Percentiles rank a stretch among this genome's conserved stretches.
These are phyloP conservation scores for Nothobranchius furzeri DNA, from an alignment of 2,113 vertebrate species.

Conservation along the genomic window DNA sequence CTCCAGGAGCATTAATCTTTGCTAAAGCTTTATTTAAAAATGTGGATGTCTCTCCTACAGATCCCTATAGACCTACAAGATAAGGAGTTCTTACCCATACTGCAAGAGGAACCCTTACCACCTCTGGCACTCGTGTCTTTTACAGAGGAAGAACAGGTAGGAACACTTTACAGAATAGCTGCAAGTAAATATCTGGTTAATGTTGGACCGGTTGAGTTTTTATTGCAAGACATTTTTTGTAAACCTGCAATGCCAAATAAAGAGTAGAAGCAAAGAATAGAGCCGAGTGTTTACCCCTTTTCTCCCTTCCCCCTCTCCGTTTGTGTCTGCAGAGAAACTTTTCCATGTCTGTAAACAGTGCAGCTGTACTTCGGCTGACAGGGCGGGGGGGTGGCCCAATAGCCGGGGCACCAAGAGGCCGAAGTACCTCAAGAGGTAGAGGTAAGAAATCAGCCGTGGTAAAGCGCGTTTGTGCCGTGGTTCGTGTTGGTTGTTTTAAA, in stretches of 20 bases:
- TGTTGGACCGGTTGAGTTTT: too few species aligned
- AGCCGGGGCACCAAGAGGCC: conserved; percentile 92
- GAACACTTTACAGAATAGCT: conserved; percentile 27
- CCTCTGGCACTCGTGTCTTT: conserved; percentile 97
- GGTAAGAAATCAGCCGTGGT: conserved; percentile 79
- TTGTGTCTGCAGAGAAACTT: conserved; percentile 93
- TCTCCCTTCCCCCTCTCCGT: conserved; percentile 1
- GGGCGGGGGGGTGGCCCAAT: conserved; percentile 90
- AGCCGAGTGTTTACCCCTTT: conserved; percentile 1
- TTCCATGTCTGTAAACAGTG: conserved; percentile 99
- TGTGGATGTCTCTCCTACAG: conserved; percentile 62
- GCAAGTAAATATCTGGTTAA: too few species aligned
- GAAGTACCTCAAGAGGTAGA: conserved; percentile 97
- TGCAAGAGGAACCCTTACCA: conserved; percentile 96
- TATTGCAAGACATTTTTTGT: too few species aligned
- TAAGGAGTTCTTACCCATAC: conserved; percentile 98
- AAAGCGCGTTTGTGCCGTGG: background rate
- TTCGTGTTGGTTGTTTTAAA: conserved; percentile 9
- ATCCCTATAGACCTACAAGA: conserved; percentile 96
- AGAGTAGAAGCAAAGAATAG: conserved; percentile 5
- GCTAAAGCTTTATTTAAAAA: background rate
- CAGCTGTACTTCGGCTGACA: conserved; percentile 92
- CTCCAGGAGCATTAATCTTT: too few species aligned
- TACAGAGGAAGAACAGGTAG: conserved; percentile 98
- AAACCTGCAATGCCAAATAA: too few species aligned